Base-by-base conservation (phyloP, 2,888 invertebrate species). In the Acanthopleura granulata region DNA sequence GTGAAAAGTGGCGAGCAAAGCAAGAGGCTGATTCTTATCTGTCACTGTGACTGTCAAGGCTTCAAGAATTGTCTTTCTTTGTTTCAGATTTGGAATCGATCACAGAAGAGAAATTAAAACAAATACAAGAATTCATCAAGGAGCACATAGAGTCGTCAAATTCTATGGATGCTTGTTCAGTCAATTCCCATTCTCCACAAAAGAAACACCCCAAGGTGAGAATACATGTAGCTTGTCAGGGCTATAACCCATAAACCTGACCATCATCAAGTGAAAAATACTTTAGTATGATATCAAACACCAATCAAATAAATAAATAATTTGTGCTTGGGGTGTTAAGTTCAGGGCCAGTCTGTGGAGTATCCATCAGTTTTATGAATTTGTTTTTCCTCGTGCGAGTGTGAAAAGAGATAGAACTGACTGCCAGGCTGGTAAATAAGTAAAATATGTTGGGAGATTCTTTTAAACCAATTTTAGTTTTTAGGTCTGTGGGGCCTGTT, bases 1-100 rank as follows among this genome's bases (percentile, higher is more conserved):
- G 40, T 40, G 40, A 9, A 40, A 40, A 40, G 40, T 40, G 40
- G 40, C 3, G 9, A 40, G 9, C 40, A 40, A 40, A 40, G 9
- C 40, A 40, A 9, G 9, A 40, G 40, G 40, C 4, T 40, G 9
- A 40, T 40, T 3, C 40, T 40, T 40, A 40, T 9, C 40, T 6
- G 40, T 40, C 3, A 40, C 3, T 40, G 40, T 40, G 9, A 40
- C 40, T 40, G 9, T 40, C 9, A 9, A 9, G 40, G 4, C 40
- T 40, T 40, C 40, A 40, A 9, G 3, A 40, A 6, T 40, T 40
- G 3, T 40, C 9, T 40, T 49, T 72, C 4, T 15, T 22, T 22
- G 1, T 84, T 82, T 72, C 78, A 84, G 84, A 84, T 74, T 78
- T 84, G 70, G 79, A 82, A 66, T 76, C 75, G 12, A 75, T 84